Conservation (phyloP, 2,797 vertebrate genomes). For the Nyctibius grandis region DNA sequence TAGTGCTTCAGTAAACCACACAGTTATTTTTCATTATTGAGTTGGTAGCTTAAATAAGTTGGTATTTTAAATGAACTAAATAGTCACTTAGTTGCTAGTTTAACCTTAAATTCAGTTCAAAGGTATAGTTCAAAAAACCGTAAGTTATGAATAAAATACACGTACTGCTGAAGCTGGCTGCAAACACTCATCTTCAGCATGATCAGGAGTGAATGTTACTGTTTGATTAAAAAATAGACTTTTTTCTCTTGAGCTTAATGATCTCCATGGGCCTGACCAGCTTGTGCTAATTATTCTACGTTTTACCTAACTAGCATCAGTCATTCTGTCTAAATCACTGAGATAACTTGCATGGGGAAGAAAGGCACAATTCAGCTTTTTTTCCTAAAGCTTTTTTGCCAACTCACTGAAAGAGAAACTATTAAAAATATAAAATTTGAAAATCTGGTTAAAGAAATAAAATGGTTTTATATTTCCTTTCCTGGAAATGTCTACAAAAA, state of each 20-base stretch:
- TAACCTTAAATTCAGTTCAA: background rate
- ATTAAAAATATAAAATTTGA: background rate
- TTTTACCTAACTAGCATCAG: background rate
- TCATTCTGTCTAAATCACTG: background rate
- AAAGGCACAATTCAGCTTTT: background rate
- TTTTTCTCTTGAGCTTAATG: background rate
- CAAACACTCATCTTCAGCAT: background rate
- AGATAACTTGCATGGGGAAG: background rate
- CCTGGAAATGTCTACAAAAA: background rate
- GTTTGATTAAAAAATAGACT: background rate
- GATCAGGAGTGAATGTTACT: fast-evolving
- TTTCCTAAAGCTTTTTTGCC: background rate
- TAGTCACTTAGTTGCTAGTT: background rate
- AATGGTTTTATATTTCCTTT: background rate
- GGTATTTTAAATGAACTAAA: background rate
- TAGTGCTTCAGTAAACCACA: background rate
- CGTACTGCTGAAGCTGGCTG: background rate
- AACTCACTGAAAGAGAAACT: background rate
- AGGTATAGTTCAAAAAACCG: background rate
- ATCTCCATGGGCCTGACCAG: background rate
- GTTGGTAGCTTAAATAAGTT: background rate
- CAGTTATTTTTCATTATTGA: background rate
- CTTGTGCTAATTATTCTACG: background rate
- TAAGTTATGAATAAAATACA: background rate
- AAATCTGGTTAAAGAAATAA: background rate